Evolutionary conservation across 1,140 invertebrate species (phyloP), one percentile per base, ranked within the genome.

Genomic region (Mylabris phalerata): DNA sequence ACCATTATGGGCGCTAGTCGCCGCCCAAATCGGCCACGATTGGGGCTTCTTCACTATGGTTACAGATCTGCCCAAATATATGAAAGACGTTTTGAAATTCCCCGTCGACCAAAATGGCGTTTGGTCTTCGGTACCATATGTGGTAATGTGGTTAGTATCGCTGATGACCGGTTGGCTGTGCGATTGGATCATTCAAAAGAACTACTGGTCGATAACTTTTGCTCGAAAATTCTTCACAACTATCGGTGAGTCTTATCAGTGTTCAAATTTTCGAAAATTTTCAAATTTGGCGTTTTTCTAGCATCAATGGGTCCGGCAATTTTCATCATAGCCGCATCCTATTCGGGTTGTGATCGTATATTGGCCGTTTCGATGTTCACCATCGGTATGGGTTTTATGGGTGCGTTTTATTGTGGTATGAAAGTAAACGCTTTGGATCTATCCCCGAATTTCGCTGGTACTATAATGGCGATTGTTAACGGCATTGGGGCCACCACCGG

Each of bases 21-120:
- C 80, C 40, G 87, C 92, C n/a, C 77, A 82, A 65, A 79, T 93
- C 64, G 90, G 91, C 26, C 90, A 95, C 75, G 92, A 95, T 75
- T 97, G 93, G 92, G 91, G 90, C 27, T 92, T 94, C 73, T 97
- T 95, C 71, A 96, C 92, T 3, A 89, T 96, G 81, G 84, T 96
- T 0, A 94, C 91, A 2, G 89, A 93, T 73, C 75, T 98, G 19
- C 94, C 94, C 2, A 92, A 91, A 80, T 98, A 95, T 75, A 89
- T 98, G 85, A 87, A 86, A 61, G 85, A 89, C 71, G 88, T 95
- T 1, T 75, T 97, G 6, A 85, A 90, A 69, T 93, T 92, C 73
- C 84, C 90, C 61, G 89, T 95, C 43, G 83, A 81, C 58, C 74
- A 80, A 63, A 86, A 88, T 60, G 86, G 86, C 3, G 69, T 83